These are phyloP conservation scores for Cairina moschata DNA, from an alignment of 2,113 vertebrate genomes.

Conservation along the genomic window DNA sequence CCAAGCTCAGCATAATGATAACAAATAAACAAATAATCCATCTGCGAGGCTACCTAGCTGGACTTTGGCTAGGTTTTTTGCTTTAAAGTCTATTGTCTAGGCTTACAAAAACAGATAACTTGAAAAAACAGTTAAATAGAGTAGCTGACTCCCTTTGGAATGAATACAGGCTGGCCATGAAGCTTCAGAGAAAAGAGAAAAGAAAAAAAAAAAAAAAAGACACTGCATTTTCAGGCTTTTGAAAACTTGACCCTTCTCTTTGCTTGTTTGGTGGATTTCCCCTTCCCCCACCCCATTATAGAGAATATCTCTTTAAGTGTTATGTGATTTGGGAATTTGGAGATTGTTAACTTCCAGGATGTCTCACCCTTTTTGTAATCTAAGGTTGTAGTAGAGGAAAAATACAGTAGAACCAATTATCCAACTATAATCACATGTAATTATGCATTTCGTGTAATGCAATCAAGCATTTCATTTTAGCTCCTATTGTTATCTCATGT, in stretches of 20 bases:
- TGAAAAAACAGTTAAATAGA: neutral
- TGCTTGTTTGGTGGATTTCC: neutral
- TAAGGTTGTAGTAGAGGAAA: neutral
- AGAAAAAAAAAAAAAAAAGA: neutral
- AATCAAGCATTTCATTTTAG: neutral
- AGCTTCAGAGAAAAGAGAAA: neutral
- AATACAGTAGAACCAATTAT: neutral
- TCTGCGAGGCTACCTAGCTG: neutral
- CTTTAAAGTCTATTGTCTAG: neutral
- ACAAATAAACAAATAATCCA: neutral
- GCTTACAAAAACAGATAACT: neutral
- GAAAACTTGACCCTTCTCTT: neutral
- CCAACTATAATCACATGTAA: neutral
- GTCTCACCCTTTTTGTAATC: neutral
- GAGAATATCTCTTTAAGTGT: neutral
- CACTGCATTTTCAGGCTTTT: neutral
- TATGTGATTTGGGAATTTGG: neutral
- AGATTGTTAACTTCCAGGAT: neutral
- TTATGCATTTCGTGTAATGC: neutral
- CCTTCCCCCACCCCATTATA: too few relatives aligned
- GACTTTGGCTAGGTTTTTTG: neutral
- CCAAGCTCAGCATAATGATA: neutral
- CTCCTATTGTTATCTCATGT: neutral
- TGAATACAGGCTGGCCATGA: neutral
- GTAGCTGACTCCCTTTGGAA: neutral